Evolutionary conservation across 2,113 vertebrate genomes (phyloP).

Genomic region (Coptodon rendalli): DNA sequence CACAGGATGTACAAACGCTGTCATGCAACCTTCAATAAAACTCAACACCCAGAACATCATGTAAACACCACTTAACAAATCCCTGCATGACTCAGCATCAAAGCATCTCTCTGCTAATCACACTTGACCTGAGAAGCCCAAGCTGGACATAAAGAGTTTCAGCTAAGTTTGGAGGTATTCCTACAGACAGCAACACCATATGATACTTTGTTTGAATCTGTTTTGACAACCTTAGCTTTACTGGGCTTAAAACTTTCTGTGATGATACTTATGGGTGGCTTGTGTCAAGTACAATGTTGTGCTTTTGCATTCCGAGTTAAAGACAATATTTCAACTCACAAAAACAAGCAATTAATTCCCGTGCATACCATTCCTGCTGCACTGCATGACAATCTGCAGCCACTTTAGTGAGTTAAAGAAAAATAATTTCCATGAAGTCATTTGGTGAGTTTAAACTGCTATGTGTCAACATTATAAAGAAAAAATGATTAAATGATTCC

Average conservation of each 20-base stretch:
- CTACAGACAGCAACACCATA: not conserved
- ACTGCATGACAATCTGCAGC: not conserved
- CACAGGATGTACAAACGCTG: not conserved
- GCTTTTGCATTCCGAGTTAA: not conserved
- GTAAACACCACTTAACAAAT: conserved; percentile 27
- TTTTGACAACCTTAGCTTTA: not conserved
- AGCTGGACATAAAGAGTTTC: not conserved
- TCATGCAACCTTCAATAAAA: conserved; percentile 4
- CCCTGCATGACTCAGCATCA: conserved; percentile 18
- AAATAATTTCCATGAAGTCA: accelerated
- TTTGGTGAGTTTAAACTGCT: not conserved
- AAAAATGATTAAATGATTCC: not conserved
- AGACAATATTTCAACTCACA: not conserved
- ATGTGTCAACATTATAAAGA: not conserved
- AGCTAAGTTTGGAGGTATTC: not conserved
- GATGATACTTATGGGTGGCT: not conserved
- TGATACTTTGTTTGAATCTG: not conserved
- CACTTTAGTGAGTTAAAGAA: not conserved
- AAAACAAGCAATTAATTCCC: not conserved
- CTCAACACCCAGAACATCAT: conserved; percentile 21
- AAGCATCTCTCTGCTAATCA: not conserved
- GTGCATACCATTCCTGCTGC: not conserved
- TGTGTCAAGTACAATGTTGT: not conserved
- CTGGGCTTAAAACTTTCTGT: accelerated
- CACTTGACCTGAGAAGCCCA: not conserved